phyloP scores from a whole-genome alignment of 1,140 invertebrate species.

The Diorhabda elongata region DNA sequence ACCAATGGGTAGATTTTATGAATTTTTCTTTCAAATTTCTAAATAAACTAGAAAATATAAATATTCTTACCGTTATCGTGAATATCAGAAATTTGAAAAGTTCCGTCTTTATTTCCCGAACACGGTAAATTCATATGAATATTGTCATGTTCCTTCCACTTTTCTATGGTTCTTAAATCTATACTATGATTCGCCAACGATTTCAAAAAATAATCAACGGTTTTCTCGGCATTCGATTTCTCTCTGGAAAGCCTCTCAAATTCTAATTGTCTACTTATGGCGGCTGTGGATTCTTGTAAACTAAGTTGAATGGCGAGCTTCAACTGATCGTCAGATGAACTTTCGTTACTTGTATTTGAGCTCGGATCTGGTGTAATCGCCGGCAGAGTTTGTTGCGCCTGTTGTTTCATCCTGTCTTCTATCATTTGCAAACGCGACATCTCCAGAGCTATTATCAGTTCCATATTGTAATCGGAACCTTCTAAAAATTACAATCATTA shows the following conservation, averaged over 20 bases:
- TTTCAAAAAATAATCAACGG: conserved; percentile 55
- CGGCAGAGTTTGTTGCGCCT: conserved; percentile 23
- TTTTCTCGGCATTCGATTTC: conserved; percentile 50
- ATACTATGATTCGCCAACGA: conserved; percentile 49
- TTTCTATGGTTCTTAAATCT: conserved; percentile 41
- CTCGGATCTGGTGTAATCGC: conserved; percentile 42
- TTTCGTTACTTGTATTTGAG: conserved; percentile 41
- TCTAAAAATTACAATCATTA: conserved; percentile 13
- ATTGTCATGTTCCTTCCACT: conserved; percentile 34
- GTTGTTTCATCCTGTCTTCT: conserved; percentile 53
- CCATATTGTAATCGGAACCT: conserved; percentile 58
- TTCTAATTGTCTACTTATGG: conserved; percentile 26
- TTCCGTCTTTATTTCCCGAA: conserved; percentile 50
- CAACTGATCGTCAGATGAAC: conserved; percentile 47
- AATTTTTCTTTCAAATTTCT: too few relatives aligned
- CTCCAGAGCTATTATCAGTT: conserved; percentile 65
- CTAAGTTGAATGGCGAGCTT: conserved; percentile 52
- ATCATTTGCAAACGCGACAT: conserved; percentile 69
- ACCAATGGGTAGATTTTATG: too few relatives aligned
- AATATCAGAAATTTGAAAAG: conserved; percentile 54
- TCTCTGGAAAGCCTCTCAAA: conserved; percentile 35
- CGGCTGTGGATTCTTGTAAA: conserved; percentile 46
- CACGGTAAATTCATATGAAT: conserved; percentile 41
- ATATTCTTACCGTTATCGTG: conserved; percentile 46
- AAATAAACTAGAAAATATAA: neutral